Evolutionary conservation across 1,140 invertebrate genomes (phyloP), one percentile per base, ranked within the genome.

Genomic region (Plodia interpunctella): DNA sequence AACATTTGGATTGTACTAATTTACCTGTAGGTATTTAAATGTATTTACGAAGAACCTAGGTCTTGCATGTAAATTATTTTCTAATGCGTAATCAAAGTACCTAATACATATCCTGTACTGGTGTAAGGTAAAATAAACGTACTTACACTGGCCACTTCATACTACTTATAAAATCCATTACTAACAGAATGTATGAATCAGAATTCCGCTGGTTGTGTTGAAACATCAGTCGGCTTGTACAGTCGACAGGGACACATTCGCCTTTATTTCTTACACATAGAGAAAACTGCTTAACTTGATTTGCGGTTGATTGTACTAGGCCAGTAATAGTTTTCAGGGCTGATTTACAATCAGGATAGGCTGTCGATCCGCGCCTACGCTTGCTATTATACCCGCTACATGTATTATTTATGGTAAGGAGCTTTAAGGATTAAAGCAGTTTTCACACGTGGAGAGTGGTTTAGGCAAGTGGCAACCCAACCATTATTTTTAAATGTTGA

Each of bases 321-420:
- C 53, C 20, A 21, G 59, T 63, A 69, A 67, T 69, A 73, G 65
- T 77, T 62, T 72, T 65, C 63, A 67, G 70, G 67, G 58, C 80
- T 83, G 84, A 86, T 88, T 87, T 88, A 85, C 80, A 87, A 88
- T 86, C 83, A 79, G 76, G 78, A 76, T 78, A 71, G 74, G 69
- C 75, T 83, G 85, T 84, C 82, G 83, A 87, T 88, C 80, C 72
- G 76, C 82, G 81, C 86, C 86, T 80, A 87, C 84, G 81, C 84
- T 59, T 61, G 67, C 76, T 80, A 85, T 87, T 81, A 82, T 83
- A 77, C 76, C 76, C 68, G 76, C 76, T 85, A 88, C 84, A 85
- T 75, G 77, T 68, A 87, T 89, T 89, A 88, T 88, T 88, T 88
- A 88, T 88, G 81, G 79, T 88, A 88, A 88, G 86, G 79, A 86